Evolutionary conservation across 64 coral and sea anemone genomes (phyloP), one percentile per base, ranked within the genome.

Genomic region (Exaiptasia diaphana): DNA sequence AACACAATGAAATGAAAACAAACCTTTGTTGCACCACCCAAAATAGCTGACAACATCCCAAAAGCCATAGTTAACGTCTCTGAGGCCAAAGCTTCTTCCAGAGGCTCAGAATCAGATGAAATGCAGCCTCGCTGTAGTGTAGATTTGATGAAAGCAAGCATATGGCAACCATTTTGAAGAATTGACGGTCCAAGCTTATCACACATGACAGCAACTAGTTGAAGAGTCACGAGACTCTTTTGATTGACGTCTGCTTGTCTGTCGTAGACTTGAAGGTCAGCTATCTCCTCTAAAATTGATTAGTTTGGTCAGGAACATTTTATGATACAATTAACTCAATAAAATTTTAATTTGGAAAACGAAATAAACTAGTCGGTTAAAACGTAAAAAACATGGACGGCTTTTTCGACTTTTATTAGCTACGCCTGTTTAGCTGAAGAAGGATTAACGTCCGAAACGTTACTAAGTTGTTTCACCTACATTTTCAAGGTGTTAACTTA

Each of bases 101-200:
- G 24, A 28, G 68, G 63, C 23, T 96, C 50, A 42, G 50, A 37
- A 20, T 91, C 22, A 13, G 60, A 69, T 52, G 93, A 50, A 1
- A 53, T 60, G 68, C 85, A 84, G 0, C 76, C 85, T 53, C 95
- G 76, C 31, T 88, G 77, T 17, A 99, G 60, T 14, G 95, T 93
- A 3, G 90, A 64, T 39, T 82, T 61, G 38, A 93, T 81, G 53
- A 99, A 99, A 1, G 70, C 38, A 2, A 99, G 53, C 68, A 88
- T 99, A 65, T 99, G 81, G 3, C 71, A 12, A 9, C 80, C 82
- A 59, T 91, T 81, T 49, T 88, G 83, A 4, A 99, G 58, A 44
- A 99, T 88, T 14, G 68, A 81, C 17, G 90, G 90, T n/a, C 95
- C 95, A 68, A 99, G 85, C 41, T 89, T 99, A 9, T 99, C 95